Evolutionary conservation across 2,113 vertebrate species (phyloP), one percentile per base, ranked within the genome.

Genomic region (Oriolus oriolus): DNA sequence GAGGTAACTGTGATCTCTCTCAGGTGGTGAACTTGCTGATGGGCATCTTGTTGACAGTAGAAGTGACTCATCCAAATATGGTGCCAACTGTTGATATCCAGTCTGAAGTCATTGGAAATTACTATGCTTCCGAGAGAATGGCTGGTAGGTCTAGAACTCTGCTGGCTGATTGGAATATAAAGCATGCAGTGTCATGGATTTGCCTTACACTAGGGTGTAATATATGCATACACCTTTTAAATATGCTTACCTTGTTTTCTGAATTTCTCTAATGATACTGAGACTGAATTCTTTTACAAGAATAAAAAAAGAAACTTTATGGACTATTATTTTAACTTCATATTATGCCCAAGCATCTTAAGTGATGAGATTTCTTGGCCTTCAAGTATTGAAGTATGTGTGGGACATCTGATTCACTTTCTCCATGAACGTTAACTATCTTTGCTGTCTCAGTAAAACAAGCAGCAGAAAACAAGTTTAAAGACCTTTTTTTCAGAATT

Each of bases 91-190:
- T 99, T 61, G 99, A 99, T 93, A 98, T 99, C 96, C 99, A 99
- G 96, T 99, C 99, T 98, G 99, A 99, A 98, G 99, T 99, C 97
- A 99, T 99, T 20, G 99, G 99, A 57, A 99, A 99, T 95, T 99
- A 99, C 97, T 99, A 99, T 45, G 98, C 99, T 45, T 99, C 99
- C 0, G 99, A 99, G 98, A 98, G 99, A 89, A 99, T 99, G 98
- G 98, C 99, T 85, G 99, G 99, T 99, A 98, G 94, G 98, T 97
- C 16, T 37, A 16, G 31, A 69, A 15, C 18, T 75, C 69, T 56
- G 41, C 45, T 89, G 70, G 39, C 22, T 30, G 23, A 10, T 33
- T 5, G 53, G 75, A 57, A 41, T 76, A 26, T 14, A 39, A 54
- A 87, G 7, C 16, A 9, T 68, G 45, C 16, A 13, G 15, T 30